Evolutionary conservation across 2,113 vertebrate species (phyloP), one percentile per base, ranked within the genome.

Genomic region (Amazona guildingii): DNA sequence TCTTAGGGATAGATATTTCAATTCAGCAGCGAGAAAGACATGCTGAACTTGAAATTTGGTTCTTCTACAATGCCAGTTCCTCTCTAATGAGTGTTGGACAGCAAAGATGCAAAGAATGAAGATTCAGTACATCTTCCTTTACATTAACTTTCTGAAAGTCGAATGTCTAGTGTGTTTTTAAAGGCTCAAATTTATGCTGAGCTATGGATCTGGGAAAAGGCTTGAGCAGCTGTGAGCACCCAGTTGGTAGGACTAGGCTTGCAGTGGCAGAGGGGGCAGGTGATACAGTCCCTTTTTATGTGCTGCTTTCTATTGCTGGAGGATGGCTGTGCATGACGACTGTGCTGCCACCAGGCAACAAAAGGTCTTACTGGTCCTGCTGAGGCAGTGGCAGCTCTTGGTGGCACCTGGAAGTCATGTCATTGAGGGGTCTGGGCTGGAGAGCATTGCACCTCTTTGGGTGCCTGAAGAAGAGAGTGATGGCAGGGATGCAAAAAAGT

Each of bases 371-470:
- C 24, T 49, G 62, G 27, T 46, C 27, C 21, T 2, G 1, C 35
- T 7, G 74, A 48, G 54, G 41, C 44, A 31, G 31, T 39, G 57
- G 7, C 48, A 82, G 69, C 74, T 86, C n/a, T 51, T 0, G 0
- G 62, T 66, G 68, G 11, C 68, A 35, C 15, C 51, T 67, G 64
- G 15, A 51, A 17, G 11, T 70, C 4, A 3, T 41, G 33, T 21
- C 35, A 10, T 9, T 27, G 66, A 24, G 64, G n/a, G 4, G 3
- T 63, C 31, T 0, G 0, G 25, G 16, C 66, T 52, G 57, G 28
- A 54, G 62, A 27, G 17, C 33, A 6, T 29, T 48, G 48, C 20
- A 10, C 23, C 70, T 82, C 39, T 54, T 49, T n/a, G 24, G 27
- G 3, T 89, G 33, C 35, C 35, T 68, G 51, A 24, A 55, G 14